phyloP scores from a whole-genome alignment of 1,140 invertebrate species.

The Polypedilum pembai region DNA sequence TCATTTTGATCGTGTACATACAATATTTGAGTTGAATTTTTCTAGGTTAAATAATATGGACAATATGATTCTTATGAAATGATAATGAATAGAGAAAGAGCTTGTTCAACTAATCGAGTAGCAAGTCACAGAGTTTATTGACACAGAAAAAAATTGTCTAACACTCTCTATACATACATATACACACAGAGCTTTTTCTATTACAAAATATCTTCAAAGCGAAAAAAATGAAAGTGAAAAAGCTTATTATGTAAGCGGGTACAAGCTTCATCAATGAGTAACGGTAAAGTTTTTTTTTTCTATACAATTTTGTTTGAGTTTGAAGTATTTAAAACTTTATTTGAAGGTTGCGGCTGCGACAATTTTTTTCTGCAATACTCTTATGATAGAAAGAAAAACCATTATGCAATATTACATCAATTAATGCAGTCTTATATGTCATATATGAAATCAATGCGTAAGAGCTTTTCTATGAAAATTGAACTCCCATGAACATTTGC shows the following conservation, averaged over 20 bases:
- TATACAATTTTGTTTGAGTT: conserved; percentile 1
- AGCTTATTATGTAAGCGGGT: background rate
- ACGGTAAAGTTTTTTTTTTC: conserved; percentile 24
- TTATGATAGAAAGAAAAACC: no score
- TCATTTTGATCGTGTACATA: no score
- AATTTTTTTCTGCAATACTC: background rate
- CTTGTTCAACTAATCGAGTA: background rate
- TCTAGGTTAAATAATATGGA: conserved; percentile 6
- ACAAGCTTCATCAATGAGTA: conserved; percentile 1
- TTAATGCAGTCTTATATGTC: no score
- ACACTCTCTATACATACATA: background rate
- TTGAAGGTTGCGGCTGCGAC: background rate
- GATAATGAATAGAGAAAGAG: background rate
- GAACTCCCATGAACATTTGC: no score
- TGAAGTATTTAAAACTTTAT: background rate
- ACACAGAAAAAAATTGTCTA: conserved; percentile 21
- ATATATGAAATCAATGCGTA: no score
- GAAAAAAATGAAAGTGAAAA: conserved; percentile 26
- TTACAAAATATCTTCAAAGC: conserved; percentile 21
- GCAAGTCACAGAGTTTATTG: conserved; percentile 25
- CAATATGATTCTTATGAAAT: background rate
- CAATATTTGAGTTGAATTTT: background rate
- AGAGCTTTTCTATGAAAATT: no score
- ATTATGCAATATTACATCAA: conserved; percentile 5
- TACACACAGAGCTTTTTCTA: background rate